A percentile compares a stretch with the other conserved stretches of the same genome.
phyloP scores from a whole-genome alignment of 2,797 vertebrate species.

The Amblyopsis hoosieri region DNA sequence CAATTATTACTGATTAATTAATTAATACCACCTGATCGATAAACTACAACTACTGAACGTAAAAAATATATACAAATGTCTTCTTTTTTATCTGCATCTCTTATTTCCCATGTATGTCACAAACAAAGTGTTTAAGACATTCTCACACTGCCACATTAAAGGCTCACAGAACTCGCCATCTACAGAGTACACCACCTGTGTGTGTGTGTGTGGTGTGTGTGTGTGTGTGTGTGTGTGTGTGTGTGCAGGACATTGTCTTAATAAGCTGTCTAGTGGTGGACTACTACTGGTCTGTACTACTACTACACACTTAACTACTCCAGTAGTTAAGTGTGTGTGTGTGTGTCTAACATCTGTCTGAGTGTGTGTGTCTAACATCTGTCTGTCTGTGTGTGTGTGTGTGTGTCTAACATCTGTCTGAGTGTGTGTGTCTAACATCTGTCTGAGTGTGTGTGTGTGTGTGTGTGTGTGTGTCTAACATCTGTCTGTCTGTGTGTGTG shows the following conservation, averaged over 20 bases:
- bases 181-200: conserved; percentile 7
- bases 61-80: too few species aligned
- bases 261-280: conserved; percentile 8
- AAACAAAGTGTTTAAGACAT: too few species aligned
- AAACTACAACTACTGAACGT: too few species aligned
- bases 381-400: conserved; percentile 9
- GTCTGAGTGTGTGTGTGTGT: conserved; percentile 17
- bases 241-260: not conserved
- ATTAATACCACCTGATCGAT: too few species aligned
- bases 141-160: too few species aligned
- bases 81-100: too few species aligned
- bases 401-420: conserved; percentile 4
- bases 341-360: not conserved
- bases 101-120: too few species aligned
- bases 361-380: conserved; percentile 4
- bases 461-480: not conserved
- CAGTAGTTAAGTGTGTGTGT: not conserved
- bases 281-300: not conserved
- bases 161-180: conserved; percentile 6
- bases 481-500: conserved; percentile 6
- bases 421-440: conserved; percentile 4
- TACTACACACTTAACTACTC: not conserved
- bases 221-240: conserved; percentile 6
- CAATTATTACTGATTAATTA: too few species aligned
- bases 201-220: not conserved